Evolutionary conservation across 2,888 invertebrate species (phyloP), one percentile per base, ranked within the genome.

Genomic region (Brachylomia viminalis): DNA sequence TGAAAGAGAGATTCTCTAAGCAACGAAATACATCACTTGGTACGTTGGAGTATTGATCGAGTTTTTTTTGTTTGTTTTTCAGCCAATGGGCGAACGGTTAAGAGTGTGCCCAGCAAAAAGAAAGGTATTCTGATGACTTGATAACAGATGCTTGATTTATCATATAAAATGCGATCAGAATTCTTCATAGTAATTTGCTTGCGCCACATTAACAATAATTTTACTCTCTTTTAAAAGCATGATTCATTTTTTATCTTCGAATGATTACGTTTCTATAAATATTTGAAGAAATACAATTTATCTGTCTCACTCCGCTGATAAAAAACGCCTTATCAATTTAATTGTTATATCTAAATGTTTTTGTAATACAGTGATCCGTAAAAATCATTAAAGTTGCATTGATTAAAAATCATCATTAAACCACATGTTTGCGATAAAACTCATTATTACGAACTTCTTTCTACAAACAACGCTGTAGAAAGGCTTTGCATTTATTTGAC

Each of bases 1-100:
- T 92, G 85, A 91, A 88, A 88, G 79, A 88, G 83, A 87, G 87
- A 79, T 87, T 90, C 79, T 75, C 79, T 82, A 88, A 85, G 73
- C 82, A 52, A 68, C 84, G 79, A 71, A 84, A 88, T 87, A 88
- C 76, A 86, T 88, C 72, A 27, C 78, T 72, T 67, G 74, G 76
- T 77, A 76, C 69, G 75, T 79, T 82, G 71, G 71, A 70, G 77
- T 79, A 81, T 78, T 82, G 85, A 84, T 80, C 71, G 49, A 71
- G 75, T 30, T 74, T 27, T 77, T 67, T 84, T 70, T 72, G 75
- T 89, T 89, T 90, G 64, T 86, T 88, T 94, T 94, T 86, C 94
- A 95, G 95, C 90, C 4, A 95, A 95, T 86, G 95, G 94, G 75
- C 92, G 93, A 87, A 88, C 92, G 69, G 88, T 88, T 74, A 92